phyloP scores from a whole-genome alignment of 2,888 invertebrate species.

The Caenorhabditis doughertyi region DNA sequence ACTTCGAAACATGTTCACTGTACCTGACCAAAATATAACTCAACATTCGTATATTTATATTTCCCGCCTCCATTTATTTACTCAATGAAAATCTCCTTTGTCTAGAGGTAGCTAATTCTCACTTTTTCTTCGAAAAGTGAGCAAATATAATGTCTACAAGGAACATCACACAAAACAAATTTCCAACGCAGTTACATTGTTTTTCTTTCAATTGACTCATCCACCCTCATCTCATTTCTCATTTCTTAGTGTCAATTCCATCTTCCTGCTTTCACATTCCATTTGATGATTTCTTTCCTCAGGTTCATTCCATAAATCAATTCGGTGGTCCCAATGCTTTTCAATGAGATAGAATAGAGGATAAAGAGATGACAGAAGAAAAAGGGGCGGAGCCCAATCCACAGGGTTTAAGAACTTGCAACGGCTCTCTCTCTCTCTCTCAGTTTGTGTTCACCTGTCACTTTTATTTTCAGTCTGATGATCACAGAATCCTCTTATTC shows the following conservation, averaged over 20 bases:
- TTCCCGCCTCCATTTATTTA: slow-evolving; percentile 4
- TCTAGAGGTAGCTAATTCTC: slow-evolving; percentile 31
- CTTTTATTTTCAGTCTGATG: slow-evolving; percentile 9
- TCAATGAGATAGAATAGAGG: background rate
- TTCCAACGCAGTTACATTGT: slow-evolving; percentile 7
- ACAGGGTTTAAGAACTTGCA: background rate
- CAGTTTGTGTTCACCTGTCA: slow-evolving; percentile 28
- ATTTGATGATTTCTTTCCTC: background rate
- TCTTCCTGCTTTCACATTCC: background rate
- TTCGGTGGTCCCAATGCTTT: slow-evolving; percentile 7
- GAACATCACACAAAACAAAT: slow-evolving; percentile 30
- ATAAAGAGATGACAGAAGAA: background rate
- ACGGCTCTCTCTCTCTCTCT: slow-evolving; percentile 1
- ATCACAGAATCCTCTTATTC: slow-evolving; percentile 20
- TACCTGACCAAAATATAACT: slow-evolving; percentile 10
- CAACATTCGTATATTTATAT: background rate
- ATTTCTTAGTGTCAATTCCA: background rate
- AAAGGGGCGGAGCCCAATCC: slow-evolving; percentile 6
- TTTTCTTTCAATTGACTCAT: slow-evolving; percentile 30
- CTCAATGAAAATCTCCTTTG: slow-evolving; percentile 21
- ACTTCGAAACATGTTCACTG: background rate
- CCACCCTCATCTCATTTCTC: background rate
- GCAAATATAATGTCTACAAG: slow-evolving; percentile 20
- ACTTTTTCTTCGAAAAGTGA: slow-evolving; percentile 27
- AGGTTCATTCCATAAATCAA: slow-evolving; percentile 35